Evolutionary conservation across 2,113 vertebrate genomes (phyloP), one percentile per base, ranked within the genome.

Genomic region (Clinocottus analis): DNA sequence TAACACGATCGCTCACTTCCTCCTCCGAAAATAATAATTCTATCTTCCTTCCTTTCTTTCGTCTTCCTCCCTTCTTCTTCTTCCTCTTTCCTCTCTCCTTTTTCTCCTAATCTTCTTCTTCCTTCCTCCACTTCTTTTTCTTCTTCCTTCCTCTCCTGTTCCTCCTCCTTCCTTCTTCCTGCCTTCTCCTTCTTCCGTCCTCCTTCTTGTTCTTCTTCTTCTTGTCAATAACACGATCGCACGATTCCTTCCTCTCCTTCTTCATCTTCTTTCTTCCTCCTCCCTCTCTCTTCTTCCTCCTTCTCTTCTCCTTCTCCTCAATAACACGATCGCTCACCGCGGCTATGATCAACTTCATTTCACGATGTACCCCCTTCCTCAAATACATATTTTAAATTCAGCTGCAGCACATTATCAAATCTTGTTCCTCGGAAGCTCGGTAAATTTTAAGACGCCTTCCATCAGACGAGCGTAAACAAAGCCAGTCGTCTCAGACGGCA

Each of bases 381-480:
- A 51, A 66, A 72, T 33, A 61, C 33, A 60, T 80, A 80, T 83
- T 41, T 83, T 41, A 75, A 69, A 83, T 70, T 79, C 81, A 76
- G 81, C 80, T 56, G 75, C 21, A 0, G 66, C 68, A 1, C 1
- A 55, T 85, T 75, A 85, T 90, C 81, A 89, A 80, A 89, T 81
- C 83, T 37, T 82, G 86, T 90, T 84, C 84, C 77, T 79, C 1
- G n/a, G n/a, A 35, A 47, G 71, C 83, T 86, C 67, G 3, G 83
- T 78, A 85, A 87, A 90, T 87, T n/a, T 72, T 83, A 72, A 78
- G 82, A 71, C 2, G 27, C 73, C 78, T 86, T 77, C 67, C 72
- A 76, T 83, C 79, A 89, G 83, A 86, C 31, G 65, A 87, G 60
- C 60, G 59, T 81, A 85, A 93, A 89, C 86, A 86, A 83, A 2